Percentiles rank a stretch among this genome's conserved stretches.
Evolutionary conservation across 2,113 vertebrate genomes (phyloP).

Genomic region (Notarius lentiginosus): DNA sequence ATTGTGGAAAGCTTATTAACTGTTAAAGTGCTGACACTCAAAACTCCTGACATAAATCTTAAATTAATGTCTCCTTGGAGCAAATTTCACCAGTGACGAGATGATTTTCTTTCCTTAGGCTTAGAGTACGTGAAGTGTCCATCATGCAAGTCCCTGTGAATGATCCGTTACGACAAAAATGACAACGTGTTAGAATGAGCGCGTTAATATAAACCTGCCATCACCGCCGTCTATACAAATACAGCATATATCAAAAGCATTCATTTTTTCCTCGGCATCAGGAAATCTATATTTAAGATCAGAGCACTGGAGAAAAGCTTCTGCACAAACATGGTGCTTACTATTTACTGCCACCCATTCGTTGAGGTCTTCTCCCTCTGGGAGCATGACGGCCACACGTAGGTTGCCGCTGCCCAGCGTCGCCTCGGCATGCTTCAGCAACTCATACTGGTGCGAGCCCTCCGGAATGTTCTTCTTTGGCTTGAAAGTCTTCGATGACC

Average conservation of each 20-base stretch:
- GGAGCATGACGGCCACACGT: slow-evolving; percentile 84
- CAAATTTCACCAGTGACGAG: no score
- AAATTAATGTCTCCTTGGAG: neutral
- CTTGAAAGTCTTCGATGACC: slow-evolving; percentile 87
- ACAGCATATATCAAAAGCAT: neutral
- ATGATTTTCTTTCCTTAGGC: no score
- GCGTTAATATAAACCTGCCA: neutral
- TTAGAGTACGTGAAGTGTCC: no score
- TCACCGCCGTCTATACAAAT: neutral
- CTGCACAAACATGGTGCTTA: slow-evolving; percentile 64
- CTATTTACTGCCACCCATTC: slow-evolving; percentile 88
- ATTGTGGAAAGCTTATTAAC: neutral
- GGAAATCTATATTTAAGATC: neutral
- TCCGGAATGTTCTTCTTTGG: slow-evolving; percentile 89
- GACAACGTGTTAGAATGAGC: neutral
- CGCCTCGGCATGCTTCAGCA: slow-evolving; percentile 84
- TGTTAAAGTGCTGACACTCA: neutral
- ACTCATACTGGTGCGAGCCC: slow-evolving; percentile 84
- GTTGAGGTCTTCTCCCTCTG: slow-evolving; percentile 83
- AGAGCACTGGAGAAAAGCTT: no score
- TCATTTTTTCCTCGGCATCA: neutral
- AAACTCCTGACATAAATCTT: neutral
- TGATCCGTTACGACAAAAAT: neutral
- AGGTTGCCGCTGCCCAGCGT: slow-evolving; percentile 85
- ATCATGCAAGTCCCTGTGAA: neutral